Evolutionary conservation across 2,888 invertebrate species (phyloP), one percentile per base, ranked within the genome.

Genomic region (Conistra vaccinii): DNA sequence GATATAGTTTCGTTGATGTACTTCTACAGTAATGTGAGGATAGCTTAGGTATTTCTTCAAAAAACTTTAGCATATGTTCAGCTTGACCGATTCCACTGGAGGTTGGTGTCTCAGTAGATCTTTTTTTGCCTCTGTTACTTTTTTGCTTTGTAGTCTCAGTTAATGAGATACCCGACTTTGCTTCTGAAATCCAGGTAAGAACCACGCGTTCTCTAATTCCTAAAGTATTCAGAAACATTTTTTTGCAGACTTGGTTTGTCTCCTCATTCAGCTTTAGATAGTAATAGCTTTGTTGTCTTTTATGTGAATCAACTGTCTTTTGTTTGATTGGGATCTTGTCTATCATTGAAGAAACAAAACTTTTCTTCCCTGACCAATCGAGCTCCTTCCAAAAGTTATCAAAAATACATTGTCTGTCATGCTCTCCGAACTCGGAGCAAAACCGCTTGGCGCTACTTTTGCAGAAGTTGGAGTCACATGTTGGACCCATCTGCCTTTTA

Each of bases 301-400:
- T 76, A 76, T 42, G 65, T 76, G 75, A 70, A 63, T 73, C 72
- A 63, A 63, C n/a, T 67, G 51, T 72, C 57, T 65, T 77, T 73
- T 73, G 69, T 69, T 73, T 77, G 42, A 68, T 63, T 73, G 71
- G 69, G 55, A 62, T 71, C 68, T 72, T 63, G 35, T 73, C 71
- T 55, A 77, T 60, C 72, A 77, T 63, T 68, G 76, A 71, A 45
- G 48, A 23, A 51, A 76, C 70, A 76, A 71, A 71, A 66, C 71
- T 71, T 66, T 76, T 65, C 62, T 71, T 76, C 55, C 61, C 67
- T 61, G 61, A 62, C 76, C 76, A 76, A 57, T 72, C 72, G 26
- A 77, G 66, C 32, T 76, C 62, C 55, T 72, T 76, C 76, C 72
- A 76, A n/a, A n/a, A 77, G 39, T 68, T 76, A 68, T 68, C 61